Conservation (phyloP, 2,888 invertebrate species). For the Diaphora mendica region DNA sequence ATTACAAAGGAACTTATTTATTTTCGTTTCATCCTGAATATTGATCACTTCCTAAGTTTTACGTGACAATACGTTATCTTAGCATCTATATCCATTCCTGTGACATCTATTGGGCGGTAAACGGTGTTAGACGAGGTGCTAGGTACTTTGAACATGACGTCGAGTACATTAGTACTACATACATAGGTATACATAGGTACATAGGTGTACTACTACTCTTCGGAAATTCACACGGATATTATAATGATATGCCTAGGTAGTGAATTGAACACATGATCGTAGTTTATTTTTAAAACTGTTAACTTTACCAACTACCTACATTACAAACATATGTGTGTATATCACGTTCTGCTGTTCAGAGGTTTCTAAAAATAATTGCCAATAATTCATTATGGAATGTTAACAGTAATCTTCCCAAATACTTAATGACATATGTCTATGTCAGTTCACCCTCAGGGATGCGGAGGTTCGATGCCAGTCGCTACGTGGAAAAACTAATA, state of each 20-base stretch:
- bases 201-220: not conserved
- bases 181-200: not conserved
- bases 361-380: not conserved
- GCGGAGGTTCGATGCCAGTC: no score
- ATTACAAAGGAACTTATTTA: constrained; percentile 1
- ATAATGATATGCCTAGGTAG: not conserved
- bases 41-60: constrained; percentile 21
- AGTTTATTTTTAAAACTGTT: not conserved
- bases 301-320: not conserved
- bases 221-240: not conserved
- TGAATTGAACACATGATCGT: not conserved
- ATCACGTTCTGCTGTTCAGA: not conserved
- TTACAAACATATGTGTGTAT: not conserved
- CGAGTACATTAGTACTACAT: not conserved
- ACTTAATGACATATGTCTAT: not conserved
- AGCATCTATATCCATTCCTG: constrained; percentile 12
- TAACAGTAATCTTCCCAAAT: not conserved
- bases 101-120: constrained; percentile 6
- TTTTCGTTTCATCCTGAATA: constrained; percentile 19
- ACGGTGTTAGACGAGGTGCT: not conserved
- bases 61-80: constrained; percentile 21
- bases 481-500: no score
- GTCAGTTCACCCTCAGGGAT: not conserved
- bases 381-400: not conserved
- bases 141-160: not conserved